phyloP scores from a whole-genome alignment of 2,113 vertebrate species.

The Onychorhynchus coronatus region DNA sequence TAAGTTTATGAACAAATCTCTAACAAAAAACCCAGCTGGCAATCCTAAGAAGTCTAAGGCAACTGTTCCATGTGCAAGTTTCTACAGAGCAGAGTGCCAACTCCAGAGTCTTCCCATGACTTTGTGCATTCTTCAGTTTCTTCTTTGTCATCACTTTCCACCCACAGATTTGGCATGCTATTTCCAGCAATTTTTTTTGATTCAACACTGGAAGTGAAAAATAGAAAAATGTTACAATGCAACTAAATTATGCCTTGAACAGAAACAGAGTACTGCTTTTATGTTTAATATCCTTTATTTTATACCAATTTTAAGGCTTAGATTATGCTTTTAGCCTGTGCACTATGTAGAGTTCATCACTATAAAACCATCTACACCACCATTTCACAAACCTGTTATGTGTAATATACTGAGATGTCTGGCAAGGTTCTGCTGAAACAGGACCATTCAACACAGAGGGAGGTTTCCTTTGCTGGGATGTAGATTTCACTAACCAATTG shows the following conservation, averaged over 20 bases:
- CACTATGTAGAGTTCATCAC: background rate
- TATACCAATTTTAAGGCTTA: background rate
- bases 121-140: conserved; percentile 3
- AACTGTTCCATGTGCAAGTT: conserved; percentile 58
- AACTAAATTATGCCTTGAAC: background rate
- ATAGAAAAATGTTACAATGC: background rate
- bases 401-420: conserved; percentile 68
- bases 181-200: conserved; percentile 49
- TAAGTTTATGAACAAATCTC: conserved; percentile 12
- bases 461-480: conserved; percentile 55
- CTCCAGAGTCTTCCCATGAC: conserved; percentile 37
- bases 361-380: background rate
- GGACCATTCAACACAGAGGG: conserved; percentile 19
- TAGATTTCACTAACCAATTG: background rate
- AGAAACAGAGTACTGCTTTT: background rate
- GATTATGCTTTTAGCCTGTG: background rate
- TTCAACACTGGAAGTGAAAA: background rate
- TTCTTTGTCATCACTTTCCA: conserved; percentile 27
- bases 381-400: conserved; percentile 77
- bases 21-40: background rate
- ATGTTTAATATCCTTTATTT: background rate
- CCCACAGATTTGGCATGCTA: conserved; percentile 46
- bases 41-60: conserved; percentile 55
- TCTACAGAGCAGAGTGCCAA: conserved; percentile 9
- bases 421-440: conserved; percentile 78